phyloP scores from a whole-genome alignment of 2,888 invertebrate species.

The Linhomoeus sp. region DNA sequence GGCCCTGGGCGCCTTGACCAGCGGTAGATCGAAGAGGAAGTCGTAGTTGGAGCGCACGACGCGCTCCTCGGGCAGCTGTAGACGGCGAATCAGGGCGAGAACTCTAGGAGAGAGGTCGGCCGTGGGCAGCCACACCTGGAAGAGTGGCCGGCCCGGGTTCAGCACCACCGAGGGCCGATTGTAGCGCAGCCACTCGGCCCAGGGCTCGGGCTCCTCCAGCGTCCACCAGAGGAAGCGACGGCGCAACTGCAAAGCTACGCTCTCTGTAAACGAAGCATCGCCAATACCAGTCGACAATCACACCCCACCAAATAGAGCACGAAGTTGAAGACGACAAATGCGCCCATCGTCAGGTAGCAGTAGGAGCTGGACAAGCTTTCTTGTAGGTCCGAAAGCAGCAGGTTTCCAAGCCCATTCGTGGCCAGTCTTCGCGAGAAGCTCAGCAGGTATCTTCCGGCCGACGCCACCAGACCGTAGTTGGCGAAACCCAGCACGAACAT shows the following conservation, averaged over 20 bases:
- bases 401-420: constrained; percentile 22
- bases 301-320: not conserved
- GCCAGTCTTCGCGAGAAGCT: constrained; percentile 25
- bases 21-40: constrained; percentile 34
- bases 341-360: constrained; percentile 12
- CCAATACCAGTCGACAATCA: too few species aligned
- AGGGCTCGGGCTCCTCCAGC: not conserved
- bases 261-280: too few species aligned
- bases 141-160: not conserved
- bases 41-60: constrained; percentile 26
- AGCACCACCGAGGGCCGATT: constrained; percentile 21
- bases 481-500: constrained; percentile 31
- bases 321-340: constrained; percentile 13
- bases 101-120: constrained; percentile 28
- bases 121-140: not conserved
- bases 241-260: not conserved
- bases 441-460: constrained; percentile 24
- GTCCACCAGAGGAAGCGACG: not conserved
- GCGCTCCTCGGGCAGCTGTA: constrained; percentile 33
- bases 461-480: constrained; percentile 28
- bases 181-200: constrained; percentile 18
- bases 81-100: constrained; percentile 30
- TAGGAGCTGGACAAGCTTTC: constrained; percentile 14
- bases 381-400: constrained; percentile 17
- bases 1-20: not conserved